Percentiles rank a stretch among this genome's conserved stretches.
Evolutionary conservation across 2,113 vertebrate species (phyloP).

Genomic region (Prinia subflava): DNA sequence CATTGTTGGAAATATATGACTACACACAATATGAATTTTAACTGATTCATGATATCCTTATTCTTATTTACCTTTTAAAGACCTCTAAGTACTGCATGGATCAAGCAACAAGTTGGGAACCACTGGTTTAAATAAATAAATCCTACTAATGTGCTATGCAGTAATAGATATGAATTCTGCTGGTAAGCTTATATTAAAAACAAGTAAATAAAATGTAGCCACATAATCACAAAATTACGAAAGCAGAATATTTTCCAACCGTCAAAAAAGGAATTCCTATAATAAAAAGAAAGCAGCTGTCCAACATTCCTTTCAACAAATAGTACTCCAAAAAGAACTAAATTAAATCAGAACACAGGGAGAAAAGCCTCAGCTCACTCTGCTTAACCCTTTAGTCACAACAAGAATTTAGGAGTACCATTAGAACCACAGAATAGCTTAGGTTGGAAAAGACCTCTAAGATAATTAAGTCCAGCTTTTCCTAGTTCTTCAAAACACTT

Average conservation of each 20-base stretch:
- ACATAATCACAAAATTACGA: background rate
- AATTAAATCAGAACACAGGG: background rate
- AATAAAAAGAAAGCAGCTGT: background rate
- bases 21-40: background rate
- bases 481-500: background rate
- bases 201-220: background rate
- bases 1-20: background rate
- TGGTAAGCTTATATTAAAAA: background rate
- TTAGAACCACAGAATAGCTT: background rate
- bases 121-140: background rate
- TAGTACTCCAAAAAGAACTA: background rate
- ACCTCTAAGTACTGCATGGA: background rate
- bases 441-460: background rate
- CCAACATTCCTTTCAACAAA: background rate
- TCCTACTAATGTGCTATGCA: background rate
- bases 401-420: background rate
- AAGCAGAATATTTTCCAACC: background rate
- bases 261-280: background rate
- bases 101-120: background rate
- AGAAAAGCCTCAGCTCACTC: background rate
- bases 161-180: background rate
- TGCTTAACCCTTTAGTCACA: fast-evolving
- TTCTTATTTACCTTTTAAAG: background rate
- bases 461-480: background rate
- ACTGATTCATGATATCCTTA: background rate